These are phyloP conservation scores for Taurulus bubalis DNA, from an alignment of 2,113 vertebrate genomes.

Conservation along the genomic window DNA sequence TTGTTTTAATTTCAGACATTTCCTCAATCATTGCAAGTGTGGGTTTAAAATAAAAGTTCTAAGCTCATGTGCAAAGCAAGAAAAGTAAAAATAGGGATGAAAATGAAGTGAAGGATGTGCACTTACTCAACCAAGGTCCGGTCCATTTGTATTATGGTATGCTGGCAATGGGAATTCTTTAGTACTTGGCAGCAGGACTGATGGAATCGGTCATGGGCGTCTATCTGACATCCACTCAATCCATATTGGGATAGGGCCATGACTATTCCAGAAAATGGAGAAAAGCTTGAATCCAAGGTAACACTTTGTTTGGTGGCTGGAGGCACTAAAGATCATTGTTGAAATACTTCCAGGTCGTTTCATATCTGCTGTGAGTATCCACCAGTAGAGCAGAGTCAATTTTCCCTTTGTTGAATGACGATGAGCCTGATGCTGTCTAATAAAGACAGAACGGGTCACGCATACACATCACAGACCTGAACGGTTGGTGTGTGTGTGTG, in stretches of 20 bases:
- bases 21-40: not conserved
- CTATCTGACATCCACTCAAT: not conserved
- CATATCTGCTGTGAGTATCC: not conserved
- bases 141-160: not conserved
- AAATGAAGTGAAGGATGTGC: slow-evolving; percentile 17
- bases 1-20: slow-evolving; percentile 16
- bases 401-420: slow-evolving; percentile 19
- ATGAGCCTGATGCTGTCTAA: slow-evolving; percentile 1
- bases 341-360: not conserved
- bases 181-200: not conserved
- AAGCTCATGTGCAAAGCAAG: slow-evolving; percentile 17
- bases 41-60: slow-evolving; percentile 15
- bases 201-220: not conserved
- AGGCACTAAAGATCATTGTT: not conserved
- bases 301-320: not conserved
- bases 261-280: not conserved
- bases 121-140: not conserved
- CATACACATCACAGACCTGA: slow-evolving; percentile 20
- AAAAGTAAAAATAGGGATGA: slow-evolving; percentile 12
- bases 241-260: not conserved
- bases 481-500: not conserved
- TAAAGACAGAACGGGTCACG: slow-evolving; percentile 36
- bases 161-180: slow-evolving; percentile 26
- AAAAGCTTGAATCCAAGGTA: not conserved
- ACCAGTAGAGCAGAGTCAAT: not conserved